Evolutionary conservation across 2,888 invertebrate genomes (phyloP), one percentile per base, ranked within the genome.

Genomic region (Catocala sponsa): DNA sequence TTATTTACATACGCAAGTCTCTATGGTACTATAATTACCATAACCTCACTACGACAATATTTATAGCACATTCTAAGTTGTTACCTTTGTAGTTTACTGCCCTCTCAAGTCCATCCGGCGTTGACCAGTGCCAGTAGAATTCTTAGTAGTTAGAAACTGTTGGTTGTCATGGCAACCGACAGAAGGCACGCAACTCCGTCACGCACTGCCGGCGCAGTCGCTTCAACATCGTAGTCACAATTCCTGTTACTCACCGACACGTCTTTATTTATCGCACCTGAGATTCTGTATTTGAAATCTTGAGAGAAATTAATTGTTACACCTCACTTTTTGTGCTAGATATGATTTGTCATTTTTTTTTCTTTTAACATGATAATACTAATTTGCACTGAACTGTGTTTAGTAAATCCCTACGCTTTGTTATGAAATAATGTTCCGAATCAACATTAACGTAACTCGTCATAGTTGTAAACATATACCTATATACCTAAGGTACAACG

Each of bases 111-210:
- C 73, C 71, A 77, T 78, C 81, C 75, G 74, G 76, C 66, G 57
- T 65, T 65, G 59, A 54, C 55, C 51, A 52, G 58, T 62, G 53
- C 33, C 33, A 38, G 47, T 53, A 63, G 62, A 65, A 69, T 76
- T 69, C 74, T 74, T 70, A 57, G 56, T 59, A 73, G 67, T 64
- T 85, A 88, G 85, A 89, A 88, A 85, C 81, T 75, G 78, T 73
- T 64, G 56, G 84, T 87, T 82, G 79, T 82, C 81, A 84, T 86
- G 82, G 82, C 84, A 79, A 87, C 82, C 69, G 64, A 59, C 72
- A 80, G 68, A 65, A 80, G 66, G 79, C 86, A 89, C 82, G 89
- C 89, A 79, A 82, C 63, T 67, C 70, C 79, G 88, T 88, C 87
- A 90, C 84, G 87, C 87, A 74, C 83, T 76, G 80, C 60, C 76